These are phyloP conservation scores for Xenopus petersii DNA, from an alignment of 2,797 vertebrate species.

Conservation along the genomic window DNA sequence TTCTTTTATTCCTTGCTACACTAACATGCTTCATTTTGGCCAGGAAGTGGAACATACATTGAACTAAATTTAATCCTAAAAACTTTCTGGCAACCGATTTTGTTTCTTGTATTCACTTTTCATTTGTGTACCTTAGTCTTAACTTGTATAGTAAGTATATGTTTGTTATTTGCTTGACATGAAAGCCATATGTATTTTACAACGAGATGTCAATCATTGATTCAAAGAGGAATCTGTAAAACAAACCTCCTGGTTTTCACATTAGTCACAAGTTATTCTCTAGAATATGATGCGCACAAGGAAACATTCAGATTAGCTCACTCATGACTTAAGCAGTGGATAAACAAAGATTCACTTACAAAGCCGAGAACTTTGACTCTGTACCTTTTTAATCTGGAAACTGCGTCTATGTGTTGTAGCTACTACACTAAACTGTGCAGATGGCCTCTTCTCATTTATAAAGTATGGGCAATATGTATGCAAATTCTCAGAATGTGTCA, in stretches of 20 bases:
- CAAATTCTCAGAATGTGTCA: no score
- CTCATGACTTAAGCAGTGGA: no score
- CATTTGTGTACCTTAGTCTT: slow-evolving; percentile 12
- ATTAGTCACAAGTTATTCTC: no score
- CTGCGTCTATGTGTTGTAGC: no score
- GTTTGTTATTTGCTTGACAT: slow-evolving; percentile 41
- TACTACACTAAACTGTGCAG: no score
- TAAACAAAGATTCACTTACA: no score
- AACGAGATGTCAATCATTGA: slow-evolving; percentile 35
- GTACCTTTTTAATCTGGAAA: no score
- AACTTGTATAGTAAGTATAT: slow-evolving; percentile 24
- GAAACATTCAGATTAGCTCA: no score
- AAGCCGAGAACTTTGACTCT: no score
- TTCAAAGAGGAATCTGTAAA: slow-evolving; percentile 22
- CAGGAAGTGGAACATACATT: background rate
- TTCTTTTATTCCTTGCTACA: background rate
- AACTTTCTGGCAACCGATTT: background rate
- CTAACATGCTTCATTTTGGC: background rate
- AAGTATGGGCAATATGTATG: no score
- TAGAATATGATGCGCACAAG: no score
- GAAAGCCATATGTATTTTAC: slow-evolving; percentile 22
- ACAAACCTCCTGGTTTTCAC: slow-evolving; percentile 13
- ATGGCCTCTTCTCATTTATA: no score
- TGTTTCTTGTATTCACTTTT: slow-evolving; percentile 21
- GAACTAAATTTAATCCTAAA: background rate